Conservation (phyloP, 1,140 invertebrate species). For the Calosoma granatense region DNA sequence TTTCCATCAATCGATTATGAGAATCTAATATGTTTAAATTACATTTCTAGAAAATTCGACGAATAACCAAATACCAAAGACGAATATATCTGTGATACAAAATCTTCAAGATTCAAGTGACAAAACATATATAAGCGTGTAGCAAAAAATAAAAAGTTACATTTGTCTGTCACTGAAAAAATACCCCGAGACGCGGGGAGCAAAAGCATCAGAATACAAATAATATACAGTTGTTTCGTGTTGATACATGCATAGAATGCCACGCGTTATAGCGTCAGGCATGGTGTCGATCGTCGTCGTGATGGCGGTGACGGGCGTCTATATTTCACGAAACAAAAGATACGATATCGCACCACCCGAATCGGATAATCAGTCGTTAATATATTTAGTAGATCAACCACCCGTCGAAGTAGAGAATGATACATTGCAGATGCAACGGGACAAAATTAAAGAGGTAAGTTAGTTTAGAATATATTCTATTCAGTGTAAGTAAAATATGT, state of each 20-base stretch:
- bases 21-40: neutral
- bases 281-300: constrained; percentile 23
- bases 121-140: neutral
- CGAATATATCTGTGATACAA: constrained; percentile 1
- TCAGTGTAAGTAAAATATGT: no score
- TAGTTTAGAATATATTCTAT: neutral
- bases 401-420: constrained; percentile 10
- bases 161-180: neutral
- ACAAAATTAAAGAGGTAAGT: constrained; percentile 28
- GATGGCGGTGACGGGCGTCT: constrained; percentile 26
- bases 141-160: no score
- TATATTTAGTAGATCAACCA: neutral
- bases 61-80: neutral
- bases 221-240: neutral
- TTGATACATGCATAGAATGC: constrained; percentile 12
- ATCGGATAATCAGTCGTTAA: neutral
- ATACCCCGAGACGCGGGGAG: no score
- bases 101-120: neutral
- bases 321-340: constrained; percentile 15
- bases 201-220: no score
- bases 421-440: constrained; percentile 16
- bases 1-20: neutral
- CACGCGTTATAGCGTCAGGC: constrained; percentile 18
- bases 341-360: neutral
- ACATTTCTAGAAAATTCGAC: neutral